Conservation (phyloP, 2,888 invertebrate genomes). For the Deroplatys truncata region DNA sequence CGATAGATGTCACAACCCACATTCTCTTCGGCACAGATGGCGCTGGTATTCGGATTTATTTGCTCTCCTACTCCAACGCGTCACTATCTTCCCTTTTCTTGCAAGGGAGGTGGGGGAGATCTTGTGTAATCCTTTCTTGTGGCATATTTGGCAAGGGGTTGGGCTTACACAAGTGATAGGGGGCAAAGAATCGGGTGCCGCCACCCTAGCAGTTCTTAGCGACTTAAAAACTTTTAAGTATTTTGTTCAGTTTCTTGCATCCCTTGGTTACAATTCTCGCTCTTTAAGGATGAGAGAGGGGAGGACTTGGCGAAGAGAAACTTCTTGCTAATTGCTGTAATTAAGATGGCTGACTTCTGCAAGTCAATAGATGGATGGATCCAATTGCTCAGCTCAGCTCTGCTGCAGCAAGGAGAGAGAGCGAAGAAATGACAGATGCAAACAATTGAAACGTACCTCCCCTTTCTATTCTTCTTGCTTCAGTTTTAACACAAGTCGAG, state of each 20-base stretch:
- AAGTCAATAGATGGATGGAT: conserved; percentile 25
- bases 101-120: background rate
- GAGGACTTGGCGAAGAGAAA: conserved; percentile 19
- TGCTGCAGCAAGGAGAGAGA: background rate
- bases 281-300: background rate
- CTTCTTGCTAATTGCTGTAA: conserved; percentile 27
- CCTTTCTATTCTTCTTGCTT: background rate
- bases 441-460: conserved; percentile 12
- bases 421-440: conserved; percentile 22
- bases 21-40: background rate
- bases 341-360: conserved; percentile 27
- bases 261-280: background rate
- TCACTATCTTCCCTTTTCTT: background rate
- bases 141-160: background rate
- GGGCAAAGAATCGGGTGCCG: background rate
- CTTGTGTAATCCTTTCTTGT: background rate
- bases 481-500: background rate
- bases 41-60: background rate
- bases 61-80: background rate
- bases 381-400: conserved; percentile 17
- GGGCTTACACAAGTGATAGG: conserved; percentile 7
- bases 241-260: background rate
- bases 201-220: background rate
- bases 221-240: conserved; percentile 13
- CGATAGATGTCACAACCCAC: conserved; percentile 4